Base-by-base conservation (phyloP, 2,888 invertebrate genomes). In the Drosophila pegasa region DNA sequence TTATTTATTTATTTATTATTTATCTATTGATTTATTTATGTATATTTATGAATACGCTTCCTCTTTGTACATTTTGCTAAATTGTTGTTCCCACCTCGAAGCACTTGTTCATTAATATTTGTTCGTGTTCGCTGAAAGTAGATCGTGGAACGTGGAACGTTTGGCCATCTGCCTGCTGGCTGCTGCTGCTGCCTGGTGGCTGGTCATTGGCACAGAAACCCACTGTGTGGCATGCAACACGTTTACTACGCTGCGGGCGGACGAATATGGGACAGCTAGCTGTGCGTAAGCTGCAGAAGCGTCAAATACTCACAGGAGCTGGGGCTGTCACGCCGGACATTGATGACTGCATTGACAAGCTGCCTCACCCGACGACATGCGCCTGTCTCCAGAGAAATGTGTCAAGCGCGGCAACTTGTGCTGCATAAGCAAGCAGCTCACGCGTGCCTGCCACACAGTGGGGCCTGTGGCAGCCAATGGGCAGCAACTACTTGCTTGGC, bases 21-120 rank as follows among this genome's bases (percentile, higher is more conserved):
- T n/a, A n/a, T n/a, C n/a, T 37, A 40, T 16, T 9, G 9, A 37
- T 9, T 16, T 3, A 16, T 16, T 16, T 16, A 37, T n/a, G n/a
- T n/a, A n/a, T n/a, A n/a, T n/a, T n/a, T n/a, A n/a, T n/a, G 31
- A 2, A 31, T n/a, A 37, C 37, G 5, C 37, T 16, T 16, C 4
- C 9, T 38, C 16, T 38, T n/a, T n/a, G n/a, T n/a, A 18, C 3
- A 68, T 83, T 71, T 83, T 63, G 58, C 18, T 37, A 76, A 82
- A 84, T 89, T 90, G 85, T 88, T 76, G 63, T 78, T 86, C 89
- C 89, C 90, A 89, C 87, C 76, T 78, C 68, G 72, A 78, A 79
- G 78, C 81, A 81, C 72, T 84, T 74, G 82, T 89, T 90, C 88
- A 90, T 90, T 90, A 90, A 91, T 90, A 89, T 89, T 83, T 78